Evolutionary conservation across 1,140 invertebrate species (phyloP).

Genomic region (Macrocentrus cingulum): DNA sequence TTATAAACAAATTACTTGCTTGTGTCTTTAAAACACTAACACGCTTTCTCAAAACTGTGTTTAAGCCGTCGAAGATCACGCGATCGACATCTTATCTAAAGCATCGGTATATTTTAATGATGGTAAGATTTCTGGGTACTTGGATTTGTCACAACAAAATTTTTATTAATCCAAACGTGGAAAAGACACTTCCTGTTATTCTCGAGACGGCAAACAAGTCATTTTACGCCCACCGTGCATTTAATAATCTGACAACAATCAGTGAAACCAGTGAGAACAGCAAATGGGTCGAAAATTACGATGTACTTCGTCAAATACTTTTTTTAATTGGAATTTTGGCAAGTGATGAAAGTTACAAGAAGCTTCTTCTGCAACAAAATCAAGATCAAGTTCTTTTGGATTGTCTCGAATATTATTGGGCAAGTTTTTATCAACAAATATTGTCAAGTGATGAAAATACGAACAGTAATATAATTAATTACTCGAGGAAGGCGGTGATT

Average conservation of each 20-base stretch:
- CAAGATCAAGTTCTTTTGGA: slow-evolving; percentile 80
- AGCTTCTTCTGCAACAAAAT: slow-evolving; percentile 77
- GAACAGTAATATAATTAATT: slow-evolving; percentile 81
- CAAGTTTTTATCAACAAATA: slow-evolving; percentile 84
- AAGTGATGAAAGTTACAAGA: slow-evolving; percentile 83
- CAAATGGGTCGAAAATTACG: slow-evolving; percentile 65
- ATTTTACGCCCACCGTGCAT: slow-evolving; percentile 71
- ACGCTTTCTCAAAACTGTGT: slow-evolving; percentile 70
- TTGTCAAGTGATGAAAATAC: slow-evolving; percentile 76
- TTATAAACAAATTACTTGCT: slow-evolving; percentile 85
- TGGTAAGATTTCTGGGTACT: slow-evolving; percentile 79
- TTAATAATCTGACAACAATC: slow-evolving; percentile 66
- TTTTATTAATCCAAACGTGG: slow-evolving; percentile 80
- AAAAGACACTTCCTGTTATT: slow-evolving; percentile 76
- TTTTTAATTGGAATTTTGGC: slow-evolving; percentile 87
- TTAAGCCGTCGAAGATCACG: slow-evolving; percentile 70
- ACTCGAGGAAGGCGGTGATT: slow-evolving; percentile 78
- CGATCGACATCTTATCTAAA: slow-evolving; percentile 65
- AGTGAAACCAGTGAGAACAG: slow-evolving; percentile 60
- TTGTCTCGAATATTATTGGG: slow-evolving; percentile 81
- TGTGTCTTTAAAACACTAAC: slow-evolving; percentile 84
- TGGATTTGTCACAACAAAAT: slow-evolving; percentile 91
- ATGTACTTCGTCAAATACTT: slow-evolving; percentile 78
- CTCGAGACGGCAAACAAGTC: slow-evolving; percentile 78
- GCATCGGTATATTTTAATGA: slow-evolving; percentile 78